A percentile compares a stretch with the other conserved stretches of the same genome.
phyloP scores from a whole-genome alignment of 2,113 vertebrate species.

The Nesogale talazaci region DNA sequence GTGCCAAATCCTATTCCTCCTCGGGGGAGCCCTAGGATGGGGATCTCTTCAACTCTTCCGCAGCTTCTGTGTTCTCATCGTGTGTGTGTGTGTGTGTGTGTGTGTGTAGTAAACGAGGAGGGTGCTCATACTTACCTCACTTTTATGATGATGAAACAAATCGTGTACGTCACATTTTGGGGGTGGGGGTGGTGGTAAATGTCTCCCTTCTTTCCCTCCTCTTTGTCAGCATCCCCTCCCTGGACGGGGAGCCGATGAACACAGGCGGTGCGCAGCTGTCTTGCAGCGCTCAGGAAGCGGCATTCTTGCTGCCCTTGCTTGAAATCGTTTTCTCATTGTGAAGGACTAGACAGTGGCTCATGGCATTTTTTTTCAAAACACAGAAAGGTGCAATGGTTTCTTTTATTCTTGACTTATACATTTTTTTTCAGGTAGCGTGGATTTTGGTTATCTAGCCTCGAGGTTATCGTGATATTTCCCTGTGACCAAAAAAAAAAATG shows the following conservation, averaged over 20 bases:
- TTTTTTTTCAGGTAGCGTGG: too few relatives aligned
- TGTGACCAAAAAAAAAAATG: constrained; percentile 24
- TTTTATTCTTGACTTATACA: not conserved
- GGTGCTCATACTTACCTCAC: not conserved
- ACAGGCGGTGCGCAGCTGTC: not conserved
- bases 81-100: not conserved
- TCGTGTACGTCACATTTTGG: not conserved
- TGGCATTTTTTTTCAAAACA: constrained; percentile 28
- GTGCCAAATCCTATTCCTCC: not conserved
- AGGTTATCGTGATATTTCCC: constrained; percentile 28
- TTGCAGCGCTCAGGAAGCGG: not conserved
- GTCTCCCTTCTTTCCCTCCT: not conserved
- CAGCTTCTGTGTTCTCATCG: not conserved
- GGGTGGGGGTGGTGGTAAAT: not conserved
- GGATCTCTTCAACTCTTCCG: not conserved
- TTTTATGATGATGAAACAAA: not conserved
- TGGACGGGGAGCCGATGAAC: not conserved
- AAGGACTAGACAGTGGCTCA: not conserved
- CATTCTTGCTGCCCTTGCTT: not conserved
- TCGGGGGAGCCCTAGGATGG: rapidly evolving
- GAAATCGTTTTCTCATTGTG: not conserved
- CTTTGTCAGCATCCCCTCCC: not conserved
- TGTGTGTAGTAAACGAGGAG: not conserved
- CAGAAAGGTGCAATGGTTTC: not conserved
- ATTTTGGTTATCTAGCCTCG: not conserved